These are phyloP conservation scores for Lutjanus campechanus DNA, from an alignment of 2,797 vertebrate genomes.

Conservation along the genomic window DNA sequence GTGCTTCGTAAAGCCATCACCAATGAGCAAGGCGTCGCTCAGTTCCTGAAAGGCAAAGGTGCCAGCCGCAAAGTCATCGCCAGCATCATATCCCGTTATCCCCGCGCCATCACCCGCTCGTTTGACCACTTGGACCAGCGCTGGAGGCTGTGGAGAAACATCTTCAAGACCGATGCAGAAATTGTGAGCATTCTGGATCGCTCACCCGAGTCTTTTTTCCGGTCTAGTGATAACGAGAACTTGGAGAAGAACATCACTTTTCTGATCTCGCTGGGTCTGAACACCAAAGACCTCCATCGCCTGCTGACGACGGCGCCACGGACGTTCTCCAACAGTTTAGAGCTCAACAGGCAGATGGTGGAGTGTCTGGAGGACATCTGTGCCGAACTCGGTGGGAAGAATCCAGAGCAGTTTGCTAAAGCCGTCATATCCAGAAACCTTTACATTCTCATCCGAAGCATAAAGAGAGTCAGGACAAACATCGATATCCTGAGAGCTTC, in stretches of 20 bases:
- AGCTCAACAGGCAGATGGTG: conserved; percentile 87
- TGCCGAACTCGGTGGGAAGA: conserved; percentile 72
- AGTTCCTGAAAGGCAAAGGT: conserved; percentile 86
- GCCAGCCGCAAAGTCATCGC: conserved; percentile 78
- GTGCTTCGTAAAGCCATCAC: conserved; percentile 81
- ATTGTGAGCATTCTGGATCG: conserved; percentile 85
- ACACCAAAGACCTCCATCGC: conserved; percentile 79
- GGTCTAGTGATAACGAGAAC: conserved; percentile 84
- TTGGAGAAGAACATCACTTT: conserved; percentile 86
- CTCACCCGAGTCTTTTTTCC: conserved; percentile 89
- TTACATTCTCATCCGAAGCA: conserved; percentile 88
- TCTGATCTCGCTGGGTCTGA: conserved; percentile 85
- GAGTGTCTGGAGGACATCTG: conserved; percentile 81
- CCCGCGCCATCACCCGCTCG: conserved; percentile 85
- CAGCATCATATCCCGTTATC: conserved; percentile 88
- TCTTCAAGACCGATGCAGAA: conserved; percentile 83
- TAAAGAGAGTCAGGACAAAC: conserved; percentile 84
- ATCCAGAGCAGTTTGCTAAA: conserved; percentile 81
- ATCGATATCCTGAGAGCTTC: conserved; percentile 75
- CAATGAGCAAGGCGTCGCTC: conserved; percentile 83
- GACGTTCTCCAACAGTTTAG: conserved; percentile 88
- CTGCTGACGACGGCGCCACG: conserved; percentile 85
- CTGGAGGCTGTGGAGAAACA: conserved; percentile 88
- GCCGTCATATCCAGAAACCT: conserved; percentile 84
- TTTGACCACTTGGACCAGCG: conserved; percentile 84